Evolutionary conservation across 2,113 vertebrate species (phyloP).

Genomic region (Nesogale talazaci): DNA sequence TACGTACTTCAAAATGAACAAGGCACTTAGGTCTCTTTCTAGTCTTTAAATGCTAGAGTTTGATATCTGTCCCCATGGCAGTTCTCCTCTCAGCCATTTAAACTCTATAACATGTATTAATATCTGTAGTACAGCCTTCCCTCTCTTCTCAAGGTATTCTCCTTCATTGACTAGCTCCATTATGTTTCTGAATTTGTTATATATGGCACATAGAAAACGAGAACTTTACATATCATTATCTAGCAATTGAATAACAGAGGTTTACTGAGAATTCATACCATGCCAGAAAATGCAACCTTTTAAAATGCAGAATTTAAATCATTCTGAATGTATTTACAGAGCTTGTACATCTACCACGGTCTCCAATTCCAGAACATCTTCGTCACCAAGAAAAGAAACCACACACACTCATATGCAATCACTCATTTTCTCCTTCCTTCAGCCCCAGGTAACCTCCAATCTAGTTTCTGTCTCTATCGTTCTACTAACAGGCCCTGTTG

Average conservation of each 20-base stretch:
- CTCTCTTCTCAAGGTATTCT: slow-evolving; percentile 7
- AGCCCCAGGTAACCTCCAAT: background rate
- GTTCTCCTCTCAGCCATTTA: background rate
- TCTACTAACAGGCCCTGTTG: too few relatives aligned
- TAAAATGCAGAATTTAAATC: background rate
- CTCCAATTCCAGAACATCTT: slow-evolving; percentile 6
- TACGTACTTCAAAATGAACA: too few relatives aligned
- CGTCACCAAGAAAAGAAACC: background rate
- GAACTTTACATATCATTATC: background rate
- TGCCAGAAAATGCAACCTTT: background rate
- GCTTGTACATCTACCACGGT: background rate
- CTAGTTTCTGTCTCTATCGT: background rate
- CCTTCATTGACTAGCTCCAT: background rate
- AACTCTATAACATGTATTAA: background rate
- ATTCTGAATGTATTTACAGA: background rate
- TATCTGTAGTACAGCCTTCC: background rate
- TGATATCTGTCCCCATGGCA: background rate
- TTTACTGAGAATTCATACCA: background rate
- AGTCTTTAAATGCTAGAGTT: background rate
- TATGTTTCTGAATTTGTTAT: slow-evolving; percentile 21
- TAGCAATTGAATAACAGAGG: background rate
- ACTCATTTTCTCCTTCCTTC: background rate
- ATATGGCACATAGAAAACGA: slow-evolving; percentile 14
- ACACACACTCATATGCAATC: background rate
- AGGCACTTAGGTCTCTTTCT: background rate